phyloP scores from a whole-genome alignment of 2,797 vertebrate species.

The Malacoraja senta region DNA sequence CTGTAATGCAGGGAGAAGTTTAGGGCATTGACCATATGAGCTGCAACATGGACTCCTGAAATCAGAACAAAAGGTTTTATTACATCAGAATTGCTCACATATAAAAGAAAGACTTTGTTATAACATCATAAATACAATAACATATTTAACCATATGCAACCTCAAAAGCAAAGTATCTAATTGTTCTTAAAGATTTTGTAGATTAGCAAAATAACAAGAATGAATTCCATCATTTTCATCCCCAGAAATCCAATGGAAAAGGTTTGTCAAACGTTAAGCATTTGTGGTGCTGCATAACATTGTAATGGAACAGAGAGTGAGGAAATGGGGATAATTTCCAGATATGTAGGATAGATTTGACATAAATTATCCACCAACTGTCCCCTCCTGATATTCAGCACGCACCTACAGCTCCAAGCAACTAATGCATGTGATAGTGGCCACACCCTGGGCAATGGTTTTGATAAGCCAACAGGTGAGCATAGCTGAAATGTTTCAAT shows the following conservation, averaged over 20 bases:
- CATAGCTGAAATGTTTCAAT: no score
- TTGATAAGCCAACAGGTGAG: no score
- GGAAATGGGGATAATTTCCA: background rate
- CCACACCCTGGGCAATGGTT: no score
- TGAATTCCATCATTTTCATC: background rate
- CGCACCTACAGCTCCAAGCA: no score
- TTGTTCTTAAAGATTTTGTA: background rate
- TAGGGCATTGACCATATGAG: constrained; percentile 76
- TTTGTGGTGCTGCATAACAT: background rate
- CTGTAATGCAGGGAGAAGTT: constrained; percentile 82
- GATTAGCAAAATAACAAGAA: background rate
- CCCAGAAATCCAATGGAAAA: background rate
- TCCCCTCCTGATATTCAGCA: no score
- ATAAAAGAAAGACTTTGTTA: background rate
- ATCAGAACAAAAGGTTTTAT: constrained; percentile 37
- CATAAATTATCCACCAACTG: no score
- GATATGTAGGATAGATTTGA: background rate
- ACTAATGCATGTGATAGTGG: no score
- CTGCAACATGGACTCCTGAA: constrained; percentile 75
- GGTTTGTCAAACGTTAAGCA: background rate
- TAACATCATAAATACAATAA: no score
- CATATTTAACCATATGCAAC: background rate
- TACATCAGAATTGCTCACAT: constrained; percentile 21
- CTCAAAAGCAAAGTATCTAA: background rate
- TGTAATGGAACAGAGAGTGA: background rate